phyloP scores from a whole-genome alignment of 2,797 vertebrate genomes.

The Podarcis siculus region DNA sequence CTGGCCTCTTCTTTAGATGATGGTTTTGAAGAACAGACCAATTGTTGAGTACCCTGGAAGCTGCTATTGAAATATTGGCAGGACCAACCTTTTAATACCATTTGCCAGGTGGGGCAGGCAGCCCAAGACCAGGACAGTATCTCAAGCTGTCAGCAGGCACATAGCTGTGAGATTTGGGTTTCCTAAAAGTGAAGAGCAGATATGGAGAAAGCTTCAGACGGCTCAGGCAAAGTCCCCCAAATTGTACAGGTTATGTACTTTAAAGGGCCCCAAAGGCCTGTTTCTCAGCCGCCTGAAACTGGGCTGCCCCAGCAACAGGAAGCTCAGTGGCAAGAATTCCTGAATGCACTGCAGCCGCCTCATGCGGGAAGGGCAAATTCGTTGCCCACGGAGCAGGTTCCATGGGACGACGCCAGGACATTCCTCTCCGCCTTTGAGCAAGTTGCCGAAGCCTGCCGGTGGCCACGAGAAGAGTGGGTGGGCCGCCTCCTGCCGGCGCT shows the following conservation, averaged over 20 bases:
- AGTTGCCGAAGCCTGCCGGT: constrained; percentile 25
- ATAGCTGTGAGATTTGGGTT: neutral
- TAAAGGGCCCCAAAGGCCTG: neutral
- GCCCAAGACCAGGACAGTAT: too few relatives aligned
- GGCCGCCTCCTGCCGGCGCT: neutral
- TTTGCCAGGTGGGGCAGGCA: neutral
- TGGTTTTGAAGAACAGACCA: neutral
- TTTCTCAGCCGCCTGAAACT: neutral
- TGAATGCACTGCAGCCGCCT: neutral
- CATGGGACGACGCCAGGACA: neutral
- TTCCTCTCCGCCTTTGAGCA: constrained; percentile 26
- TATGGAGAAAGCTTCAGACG: constrained; percentile 16
- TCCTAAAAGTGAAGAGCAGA: neutral
- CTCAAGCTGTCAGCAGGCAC: neutral
- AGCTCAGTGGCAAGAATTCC: constrained; percentile 29
- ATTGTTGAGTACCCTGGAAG: neutral
- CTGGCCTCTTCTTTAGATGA: neutral
- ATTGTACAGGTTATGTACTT: constrained; percentile 43
- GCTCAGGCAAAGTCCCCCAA: neutral
- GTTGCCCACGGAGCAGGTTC: neutral
- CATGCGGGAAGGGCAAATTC: neutral
- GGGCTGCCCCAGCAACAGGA: constrained; percentile 11
- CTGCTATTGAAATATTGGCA: neutral
- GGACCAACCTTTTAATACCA: neutral
- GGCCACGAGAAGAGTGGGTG: constrained; percentile 26